Conservation (phyloP, 2,797 vertebrate species). For the Pantherophis vulpinus region DNA sequence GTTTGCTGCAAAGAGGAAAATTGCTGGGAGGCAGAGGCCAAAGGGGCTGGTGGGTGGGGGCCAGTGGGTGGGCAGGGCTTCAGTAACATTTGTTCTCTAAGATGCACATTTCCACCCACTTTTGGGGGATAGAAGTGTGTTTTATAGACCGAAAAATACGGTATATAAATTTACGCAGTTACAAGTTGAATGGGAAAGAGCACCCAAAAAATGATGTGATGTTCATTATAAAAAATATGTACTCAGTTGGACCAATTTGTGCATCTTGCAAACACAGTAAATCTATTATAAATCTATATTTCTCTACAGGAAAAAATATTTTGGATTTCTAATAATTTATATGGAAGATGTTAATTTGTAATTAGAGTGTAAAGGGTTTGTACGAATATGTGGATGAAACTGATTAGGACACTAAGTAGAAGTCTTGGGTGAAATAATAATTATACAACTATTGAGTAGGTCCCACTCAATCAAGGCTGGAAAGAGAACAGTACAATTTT, state of each 20-base stretch:
- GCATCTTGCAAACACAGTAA: background rate
- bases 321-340: slow-evolving; percentile 16
- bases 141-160: too few relatives aligned
- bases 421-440: background rate
- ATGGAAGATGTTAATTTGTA: background rate
- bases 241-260: background rate
- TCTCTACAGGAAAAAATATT: background rate
- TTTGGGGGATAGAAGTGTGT: too few relatives aligned
- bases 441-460: background rate
- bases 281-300: background rate
- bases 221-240: background rate
- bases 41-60: too few relatives aligned
- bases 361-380: background rate
- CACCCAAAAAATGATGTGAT: background rate
- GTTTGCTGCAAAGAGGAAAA: too few relatives aligned
- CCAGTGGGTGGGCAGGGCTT: too few relatives aligned
- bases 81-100: too few relatives aligned
- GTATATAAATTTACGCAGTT: background rate
- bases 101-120: too few relatives aligned
- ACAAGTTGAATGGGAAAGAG: background rate
- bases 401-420: background rate
- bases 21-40: too few relatives aligned
- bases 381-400: background rate
- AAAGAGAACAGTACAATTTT: background rate
- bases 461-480: background rate